Percentiles rank a stretch among this genome's conserved stretches.
Evolutionary conservation across 2,888 invertebrate genomes (phyloP).

Genomic region (Spisula solida): DNA sequence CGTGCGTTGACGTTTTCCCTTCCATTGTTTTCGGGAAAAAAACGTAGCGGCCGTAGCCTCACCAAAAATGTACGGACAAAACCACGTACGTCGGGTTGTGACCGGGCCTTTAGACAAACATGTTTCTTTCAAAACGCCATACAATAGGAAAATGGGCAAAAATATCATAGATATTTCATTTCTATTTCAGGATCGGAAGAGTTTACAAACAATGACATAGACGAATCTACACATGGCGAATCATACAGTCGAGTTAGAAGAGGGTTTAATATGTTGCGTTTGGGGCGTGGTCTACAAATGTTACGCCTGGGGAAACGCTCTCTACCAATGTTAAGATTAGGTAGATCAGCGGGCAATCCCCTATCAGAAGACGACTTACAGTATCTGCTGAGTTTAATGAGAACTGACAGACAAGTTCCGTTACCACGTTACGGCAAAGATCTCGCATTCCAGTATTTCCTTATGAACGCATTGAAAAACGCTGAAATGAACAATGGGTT

Average conservation of each 20-base stretch:
- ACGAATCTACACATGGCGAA: conserved; percentile 51
- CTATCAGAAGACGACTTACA: conserved; percentile 63
- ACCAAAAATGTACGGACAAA: too few relatives aligned
- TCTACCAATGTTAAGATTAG: conserved; percentile 75
- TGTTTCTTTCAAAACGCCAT: too few relatives aligned
- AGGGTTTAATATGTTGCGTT: conserved; percentile 75
- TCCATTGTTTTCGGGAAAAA: too few relatives aligned
- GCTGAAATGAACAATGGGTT: conserved; percentile 57
- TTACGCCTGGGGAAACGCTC: conserved; percentile 79
- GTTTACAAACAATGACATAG: conserved; percentile 17
- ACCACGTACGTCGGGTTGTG: too few relatives aligned
- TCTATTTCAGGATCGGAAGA: conserved; percentile 63
- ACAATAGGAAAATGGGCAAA: too few relatives aligned
- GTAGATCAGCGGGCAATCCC: conserved; percentile 60
- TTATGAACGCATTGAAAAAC: conserved; percentile 69
- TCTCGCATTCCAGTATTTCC: conserved; percentile 64
- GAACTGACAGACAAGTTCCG: conserved; percentile 72
- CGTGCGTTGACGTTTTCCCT: too few relatives aligned
- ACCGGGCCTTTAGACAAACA: too few relatives aligned
- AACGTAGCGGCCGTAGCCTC: too few relatives aligned
- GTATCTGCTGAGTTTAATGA: conserved; percentile 61
- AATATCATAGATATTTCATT: not conserved
- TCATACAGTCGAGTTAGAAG: conserved; percentile 71
- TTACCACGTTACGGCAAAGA: conserved; percentile 76
- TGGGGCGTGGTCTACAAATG: conserved; percentile 81